A percentile compares a stretch with the other conserved stretches of the same genome.
These are phyloP conservation scores for Macrotis lagotis DNA, from an alignment of 2,113 vertebrate genomes.

Conservation along the genomic window DNA sequence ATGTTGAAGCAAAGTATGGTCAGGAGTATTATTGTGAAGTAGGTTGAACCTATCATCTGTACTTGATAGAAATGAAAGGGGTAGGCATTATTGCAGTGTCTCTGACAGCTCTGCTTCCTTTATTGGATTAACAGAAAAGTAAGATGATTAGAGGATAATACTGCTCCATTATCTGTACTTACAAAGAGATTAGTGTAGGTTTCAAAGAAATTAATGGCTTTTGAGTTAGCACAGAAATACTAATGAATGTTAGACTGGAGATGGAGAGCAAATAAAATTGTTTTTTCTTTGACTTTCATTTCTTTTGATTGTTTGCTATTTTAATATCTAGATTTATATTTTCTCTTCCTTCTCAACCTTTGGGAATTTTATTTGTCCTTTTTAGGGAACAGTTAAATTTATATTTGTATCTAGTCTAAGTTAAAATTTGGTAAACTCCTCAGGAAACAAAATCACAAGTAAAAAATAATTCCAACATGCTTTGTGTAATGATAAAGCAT, in stretches of 20 bases:
- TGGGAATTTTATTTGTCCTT: slow-evolving; percentile 56
- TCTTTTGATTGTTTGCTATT: slow-evolving; percentile 71
- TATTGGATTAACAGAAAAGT: slow-evolving; percentile 83
- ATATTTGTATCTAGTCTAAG: slow-evolving; percentile 38
- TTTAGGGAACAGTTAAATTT: slow-evolving; percentile 53
- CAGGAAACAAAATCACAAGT: slow-evolving; percentile 28
- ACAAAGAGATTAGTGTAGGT: slow-evolving; percentile 85
- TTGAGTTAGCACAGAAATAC: slow-evolving; percentile 83
- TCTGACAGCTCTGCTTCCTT: slow-evolving; percentile 74
- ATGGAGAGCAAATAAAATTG: slow-evolving; percentile 75
- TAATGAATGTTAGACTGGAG: slow-evolving; percentile 83
- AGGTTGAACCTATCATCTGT: slow-evolving; percentile 76
- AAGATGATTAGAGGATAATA: slow-evolving; percentile 81
- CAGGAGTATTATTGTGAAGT: slow-evolving; percentile 71
- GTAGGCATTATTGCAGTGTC: slow-evolving; percentile 66
- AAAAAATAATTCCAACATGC: neutral
- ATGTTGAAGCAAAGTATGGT: slow-evolving; percentile 49
- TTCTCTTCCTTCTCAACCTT: slow-evolving; percentile 41
- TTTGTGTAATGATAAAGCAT: neutral
- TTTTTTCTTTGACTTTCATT: slow-evolving; percentile 66
- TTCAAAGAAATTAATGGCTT: slow-evolving; percentile 86
- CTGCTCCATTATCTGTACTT: slow-evolving; percentile 84
- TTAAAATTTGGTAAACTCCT: slow-evolving; percentile 46
- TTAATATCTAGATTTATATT: slow-evolving; percentile 66
- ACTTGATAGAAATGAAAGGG: slow-evolving; percentile 66